These are phyloP conservation scores for Myotis planiceps DNA, from an alignment of 2,797 vertebrate genomes.

Conservation along the genomic window DNA sequence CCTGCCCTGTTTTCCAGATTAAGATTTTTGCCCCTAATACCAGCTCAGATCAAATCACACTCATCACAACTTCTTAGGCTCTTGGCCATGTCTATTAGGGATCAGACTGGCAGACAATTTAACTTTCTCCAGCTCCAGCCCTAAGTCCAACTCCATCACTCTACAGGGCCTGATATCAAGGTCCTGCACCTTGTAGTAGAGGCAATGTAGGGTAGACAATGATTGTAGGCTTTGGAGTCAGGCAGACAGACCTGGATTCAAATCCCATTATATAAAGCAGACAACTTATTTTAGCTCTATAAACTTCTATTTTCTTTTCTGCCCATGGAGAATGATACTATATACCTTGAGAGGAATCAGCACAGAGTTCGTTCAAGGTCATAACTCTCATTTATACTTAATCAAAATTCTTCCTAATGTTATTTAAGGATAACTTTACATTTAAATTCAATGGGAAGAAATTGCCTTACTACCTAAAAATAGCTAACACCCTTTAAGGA, in stretches of 20 bases:
- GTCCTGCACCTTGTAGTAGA: background rate
- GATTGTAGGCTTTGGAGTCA: background rate
- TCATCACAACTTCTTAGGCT: background rate
- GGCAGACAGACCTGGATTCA: background rate
- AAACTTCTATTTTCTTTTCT: background rate
- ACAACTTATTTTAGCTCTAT: background rate
- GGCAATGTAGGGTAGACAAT: background rate
- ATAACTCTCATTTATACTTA: background rate
- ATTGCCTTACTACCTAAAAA: background rate
- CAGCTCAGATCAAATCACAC: background rate
- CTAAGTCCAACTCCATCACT: background rate
- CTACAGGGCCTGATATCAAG: background rate
- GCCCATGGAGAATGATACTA: background rate
- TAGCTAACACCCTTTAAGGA: background rate
- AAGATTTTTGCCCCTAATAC: background rate
- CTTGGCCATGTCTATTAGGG: background rate
- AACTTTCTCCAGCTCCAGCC: background rate
- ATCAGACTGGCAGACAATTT: background rate
- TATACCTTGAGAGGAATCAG: background rate
- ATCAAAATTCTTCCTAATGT: background rate
- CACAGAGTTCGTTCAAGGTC: background rate
- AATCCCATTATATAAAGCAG: background rate
- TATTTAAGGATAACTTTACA: constrained; percentile 26
- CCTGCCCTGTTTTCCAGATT: background rate
- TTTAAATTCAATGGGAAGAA: background rate